phyloP scores from a whole-genome alignment of 1,140 invertebrate species.

The Lycorma delicatula region DNA sequence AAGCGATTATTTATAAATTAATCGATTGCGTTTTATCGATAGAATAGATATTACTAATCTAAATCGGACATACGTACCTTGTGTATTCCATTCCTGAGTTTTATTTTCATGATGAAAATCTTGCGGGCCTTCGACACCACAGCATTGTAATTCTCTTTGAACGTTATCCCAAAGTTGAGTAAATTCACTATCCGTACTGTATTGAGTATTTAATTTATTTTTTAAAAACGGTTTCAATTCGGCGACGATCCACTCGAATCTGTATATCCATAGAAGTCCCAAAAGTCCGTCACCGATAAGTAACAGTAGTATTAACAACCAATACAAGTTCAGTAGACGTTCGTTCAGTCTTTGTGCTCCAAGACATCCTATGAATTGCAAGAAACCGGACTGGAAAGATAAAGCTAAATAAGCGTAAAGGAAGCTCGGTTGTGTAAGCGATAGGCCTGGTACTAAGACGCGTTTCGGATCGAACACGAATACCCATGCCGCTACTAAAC shows the following conservation, averaged over 20 bases:
- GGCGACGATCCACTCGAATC: constrained; percentile 63
- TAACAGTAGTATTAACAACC: constrained; percentile 68
- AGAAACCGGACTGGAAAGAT: constrained; percentile 50
- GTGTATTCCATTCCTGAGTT: constrained; percentile 9
- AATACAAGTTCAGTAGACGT: constrained; percentile 71
- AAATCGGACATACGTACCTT: background rate
- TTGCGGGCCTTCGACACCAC: constrained; percentile 60
- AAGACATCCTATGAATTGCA: constrained; percentile 58
- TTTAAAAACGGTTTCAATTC: constrained; percentile 59
- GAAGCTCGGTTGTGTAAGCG: constrained; percentile 62
- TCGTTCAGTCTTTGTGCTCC: constrained; percentile 72
- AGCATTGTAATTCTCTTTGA: constrained; percentile 66
- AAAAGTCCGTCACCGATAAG: constrained; percentile 75
- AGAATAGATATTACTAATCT: no score
- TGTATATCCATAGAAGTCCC: constrained; percentile 78
- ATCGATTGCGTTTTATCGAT: no score
- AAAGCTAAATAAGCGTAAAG: constrained; percentile 76
- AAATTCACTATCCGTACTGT: constrained; percentile 61
- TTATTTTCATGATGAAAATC: constrained; percentile 45
- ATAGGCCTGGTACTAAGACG: constrained; percentile 58
- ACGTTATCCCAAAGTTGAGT: constrained; percentile 71
- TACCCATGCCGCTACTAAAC: constrained; percentile 61
- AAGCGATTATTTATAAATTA: no score
- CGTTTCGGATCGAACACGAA: constrained; percentile 53
- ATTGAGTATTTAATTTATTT: constrained; percentile 47